Base-by-base conservation (phyloP, 2,113 vertebrate species). In the Nanorana parkeri region DNA sequence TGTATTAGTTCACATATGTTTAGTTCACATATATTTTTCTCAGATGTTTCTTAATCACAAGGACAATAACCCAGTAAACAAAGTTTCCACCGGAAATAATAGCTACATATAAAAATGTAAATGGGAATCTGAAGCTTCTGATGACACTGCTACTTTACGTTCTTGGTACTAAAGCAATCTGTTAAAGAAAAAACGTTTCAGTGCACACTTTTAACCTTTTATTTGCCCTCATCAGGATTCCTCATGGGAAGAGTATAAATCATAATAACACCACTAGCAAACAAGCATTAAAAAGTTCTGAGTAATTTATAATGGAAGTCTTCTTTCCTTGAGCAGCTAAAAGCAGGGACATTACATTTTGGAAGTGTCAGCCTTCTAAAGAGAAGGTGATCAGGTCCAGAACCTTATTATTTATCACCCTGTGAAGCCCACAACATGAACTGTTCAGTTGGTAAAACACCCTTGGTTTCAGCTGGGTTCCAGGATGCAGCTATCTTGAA, bases 291-390 rank as follows among this genome's bases (percentile, higher is more conserved):
- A 72, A 73, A 26, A 73, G 67, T 81, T 81, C 68, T 24, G 26
- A 71, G 78, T 73, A 73, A 72, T 81, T 72, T 58, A 72, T 51
- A 72, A 81, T 58, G 86, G 41, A 72, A 47, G 23, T 32, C 20
- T 80, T 72, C 41, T 72, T 79, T 66, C 60, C 41, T 80, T 24
- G 21, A 32, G 56, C 15, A 64, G 36, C 67, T 63, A 76, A 84
- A 85, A 63, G 47, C 79, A 89, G 72, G 89, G 84, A 88, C 84
- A 87, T 86, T 90, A 85, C 85, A 85, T 92, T 92, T 88, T 86
- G 78, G 91, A 88, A 67, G 83, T 89, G 86, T 87, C 89, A 89
- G 86, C 89, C 88, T 85, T 85, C 68, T 88, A 86, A 87, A 86
- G 74, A 72, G 79, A 81, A 89, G 84, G 80, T 84, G 84, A 88